Evolutionary conservation across 2,797 vertebrate genomes (phyloP).

Genomic region (Mus caroli): DNA sequence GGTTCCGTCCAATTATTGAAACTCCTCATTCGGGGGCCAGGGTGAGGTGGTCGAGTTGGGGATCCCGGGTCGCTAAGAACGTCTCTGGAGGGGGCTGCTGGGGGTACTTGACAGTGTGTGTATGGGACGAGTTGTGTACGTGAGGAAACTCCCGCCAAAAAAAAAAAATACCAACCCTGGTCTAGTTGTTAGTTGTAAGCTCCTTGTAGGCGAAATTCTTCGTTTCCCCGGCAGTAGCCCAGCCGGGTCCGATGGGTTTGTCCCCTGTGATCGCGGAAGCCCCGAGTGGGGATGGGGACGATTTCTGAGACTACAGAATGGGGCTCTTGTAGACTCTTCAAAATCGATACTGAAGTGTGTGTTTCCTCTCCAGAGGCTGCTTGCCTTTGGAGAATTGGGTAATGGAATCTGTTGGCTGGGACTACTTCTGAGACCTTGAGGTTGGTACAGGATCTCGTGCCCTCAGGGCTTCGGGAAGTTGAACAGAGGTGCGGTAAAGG

Average conservation of each 20-base stretch:
- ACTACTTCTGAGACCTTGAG: not conserved
- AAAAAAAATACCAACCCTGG: not conserved
- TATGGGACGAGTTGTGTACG: not conserved
- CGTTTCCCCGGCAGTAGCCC: not conserved
- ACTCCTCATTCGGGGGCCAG: not conserved
- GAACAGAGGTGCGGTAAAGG: not conserved
- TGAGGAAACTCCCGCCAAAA: constrained; percentile 77
- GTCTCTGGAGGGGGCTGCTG: not conserved
- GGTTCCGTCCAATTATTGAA: constrained; percentile 44
- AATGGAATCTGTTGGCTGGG: not conserved
- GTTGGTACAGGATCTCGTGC: not conserved
- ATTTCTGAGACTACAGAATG: not conserved
- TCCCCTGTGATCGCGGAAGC: not conserved
- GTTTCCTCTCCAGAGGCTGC: not conserved
- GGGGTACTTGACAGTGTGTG: not conserved
- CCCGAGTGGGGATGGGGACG: not conserved
- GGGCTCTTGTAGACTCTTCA: not conserved
- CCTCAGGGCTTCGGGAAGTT: constrained; percentile 22
- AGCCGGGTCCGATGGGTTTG: too few relatives aligned
- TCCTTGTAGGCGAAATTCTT: constrained; percentile 31
- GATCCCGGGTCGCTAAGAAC: not conserved
- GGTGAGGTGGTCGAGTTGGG: constrained; percentile 13
- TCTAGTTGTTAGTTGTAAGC: constrained; percentile 69
- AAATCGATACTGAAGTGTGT: not conserved
- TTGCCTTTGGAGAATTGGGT: not conserved